Conservation (phyloP, 2,113 vertebrate species). For the Alethe diademata region DNA sequence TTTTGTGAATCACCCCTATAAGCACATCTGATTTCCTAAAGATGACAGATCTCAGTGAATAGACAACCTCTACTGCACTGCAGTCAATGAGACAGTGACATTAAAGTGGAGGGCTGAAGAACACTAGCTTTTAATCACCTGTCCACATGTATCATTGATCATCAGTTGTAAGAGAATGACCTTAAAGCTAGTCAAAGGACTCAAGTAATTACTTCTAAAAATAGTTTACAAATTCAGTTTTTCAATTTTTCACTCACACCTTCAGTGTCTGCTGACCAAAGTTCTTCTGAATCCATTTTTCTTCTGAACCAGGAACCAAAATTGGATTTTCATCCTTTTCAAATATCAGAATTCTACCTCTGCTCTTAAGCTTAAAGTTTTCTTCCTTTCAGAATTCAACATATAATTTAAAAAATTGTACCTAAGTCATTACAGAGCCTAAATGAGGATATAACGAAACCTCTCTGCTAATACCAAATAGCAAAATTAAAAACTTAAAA, state of each 20-base stretch:
- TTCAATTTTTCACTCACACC: neutral
- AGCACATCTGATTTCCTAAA: constrained; percentile 90
- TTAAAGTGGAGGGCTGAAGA: constrained; percentile 78
- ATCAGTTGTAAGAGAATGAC: constrained; percentile 78
- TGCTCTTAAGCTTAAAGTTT: neutral
- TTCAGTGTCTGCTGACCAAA: neutral
- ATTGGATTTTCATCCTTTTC: neutral
- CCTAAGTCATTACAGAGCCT: neutral
- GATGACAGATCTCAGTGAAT: constrained; percentile 84
- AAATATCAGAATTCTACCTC: neutral
- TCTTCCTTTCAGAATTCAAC: neutral
- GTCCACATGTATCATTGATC: constrained; percentile 77
- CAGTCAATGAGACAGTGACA: constrained; percentile 73
- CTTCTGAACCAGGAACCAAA: neutral
- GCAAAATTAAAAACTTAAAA: constrained; percentile 43
- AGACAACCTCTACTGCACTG: constrained; percentile 66
- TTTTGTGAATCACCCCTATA: constrained; percentile 89
- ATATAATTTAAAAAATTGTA: neutral
- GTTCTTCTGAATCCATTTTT: neutral
- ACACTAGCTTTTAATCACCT: constrained; percentile 80
- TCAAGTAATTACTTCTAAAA: constrained; percentile 71
- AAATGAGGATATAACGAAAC: constrained; percentile 5
- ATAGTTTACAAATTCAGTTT: neutral
- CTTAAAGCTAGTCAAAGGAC: constrained; percentile 77
- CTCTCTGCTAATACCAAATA: constrained; percentile 22